A percentile compares a stretch with the other conserved stretches of the same genome.
Conservation (phyloP, 2,797 vertebrate genomes). For the Urocyon cinereoargenteus region DNA sequence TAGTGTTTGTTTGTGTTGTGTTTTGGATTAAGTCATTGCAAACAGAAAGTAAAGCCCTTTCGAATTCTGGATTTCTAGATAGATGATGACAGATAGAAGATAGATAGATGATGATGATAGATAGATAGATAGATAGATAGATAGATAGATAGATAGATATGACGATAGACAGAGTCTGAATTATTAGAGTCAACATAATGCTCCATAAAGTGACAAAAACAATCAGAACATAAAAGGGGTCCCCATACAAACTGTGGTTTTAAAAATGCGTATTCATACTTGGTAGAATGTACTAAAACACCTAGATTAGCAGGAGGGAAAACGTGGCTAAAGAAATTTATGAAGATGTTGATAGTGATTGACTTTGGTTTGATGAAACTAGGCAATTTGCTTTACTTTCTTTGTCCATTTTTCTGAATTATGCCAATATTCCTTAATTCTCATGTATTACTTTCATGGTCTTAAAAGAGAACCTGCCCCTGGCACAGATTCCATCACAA, state of each 20-base stretch:
- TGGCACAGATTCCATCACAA: not conserved
- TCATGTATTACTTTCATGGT: not conserved
- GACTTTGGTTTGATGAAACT: not conserved
- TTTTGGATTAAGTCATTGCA: not conserved
- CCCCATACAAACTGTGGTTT: not conserved
- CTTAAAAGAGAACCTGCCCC: not conserved
- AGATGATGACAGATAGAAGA: not conserved
- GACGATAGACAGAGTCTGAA: not conserved
- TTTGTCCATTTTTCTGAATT: conserved; percentile 50
- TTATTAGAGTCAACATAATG: not conserved
- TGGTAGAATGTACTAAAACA: not conserved
- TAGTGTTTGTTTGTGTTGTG: not conserved
- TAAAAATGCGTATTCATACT: not conserved
- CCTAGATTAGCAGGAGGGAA: not conserved
- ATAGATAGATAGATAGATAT: not conserved
- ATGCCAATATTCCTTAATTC: not conserved
- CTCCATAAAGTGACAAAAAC: not conserved
- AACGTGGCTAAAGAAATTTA: not conserved
- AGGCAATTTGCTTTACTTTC: not conserved
- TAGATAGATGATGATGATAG: not conserved
- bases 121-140: not conserved
- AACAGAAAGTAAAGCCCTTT: not conserved
- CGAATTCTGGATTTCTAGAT: not conserved
- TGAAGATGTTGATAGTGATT: not conserved
- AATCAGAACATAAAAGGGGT: not conserved